phyloP scores from a whole-genome alignment of 2,888 invertebrate genomes.

The Iselma pallidipennis region DNA sequence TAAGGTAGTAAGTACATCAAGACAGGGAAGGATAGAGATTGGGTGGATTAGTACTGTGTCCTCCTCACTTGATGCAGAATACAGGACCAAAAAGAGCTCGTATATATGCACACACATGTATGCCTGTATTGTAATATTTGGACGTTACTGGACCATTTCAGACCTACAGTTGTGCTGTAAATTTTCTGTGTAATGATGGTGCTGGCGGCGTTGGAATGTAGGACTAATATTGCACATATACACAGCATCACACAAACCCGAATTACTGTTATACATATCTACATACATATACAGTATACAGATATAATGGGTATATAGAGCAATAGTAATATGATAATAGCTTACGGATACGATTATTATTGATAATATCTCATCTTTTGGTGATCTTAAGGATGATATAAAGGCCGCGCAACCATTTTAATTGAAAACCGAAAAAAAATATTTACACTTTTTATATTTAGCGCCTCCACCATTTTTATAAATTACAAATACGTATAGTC shows the following conservation, averaged over 20 bases:
- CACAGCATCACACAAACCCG: slow-evolving; percentile 21
- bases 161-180: slow-evolving; percentile 43
- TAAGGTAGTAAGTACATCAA: too few relatives aligned
- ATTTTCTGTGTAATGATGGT: slow-evolving; percentile 52
- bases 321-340: slow-evolving; percentile 7
- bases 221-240: slow-evolving; percentile 43
- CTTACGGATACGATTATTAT: slow-evolving; percentile 1
- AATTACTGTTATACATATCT: neutral
- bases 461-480: neutral
- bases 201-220: slow-evolving; percentile 49
- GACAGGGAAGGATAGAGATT: neutral
- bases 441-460: neutral
- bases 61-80: too few relatives aligned
- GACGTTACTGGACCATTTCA: slow-evolving; percentile 18
- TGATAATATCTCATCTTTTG: neutral
- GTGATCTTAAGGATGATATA: too few relatives aligned
- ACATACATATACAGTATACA: slow-evolving; percentile 24
- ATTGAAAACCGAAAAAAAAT: too few relatives aligned
- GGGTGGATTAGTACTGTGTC: too few relatives aligned
- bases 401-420: too few relatives aligned
- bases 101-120: neutral
- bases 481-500: neutral
- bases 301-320: slow-evolving; percentile 36
- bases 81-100: too few relatives aligned
- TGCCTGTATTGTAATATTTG: slow-evolving; percentile 10